Evolutionary conservation across 2,113 vertebrate species (phyloP).

Genomic region (Todiramphus saurophagus): DNA sequence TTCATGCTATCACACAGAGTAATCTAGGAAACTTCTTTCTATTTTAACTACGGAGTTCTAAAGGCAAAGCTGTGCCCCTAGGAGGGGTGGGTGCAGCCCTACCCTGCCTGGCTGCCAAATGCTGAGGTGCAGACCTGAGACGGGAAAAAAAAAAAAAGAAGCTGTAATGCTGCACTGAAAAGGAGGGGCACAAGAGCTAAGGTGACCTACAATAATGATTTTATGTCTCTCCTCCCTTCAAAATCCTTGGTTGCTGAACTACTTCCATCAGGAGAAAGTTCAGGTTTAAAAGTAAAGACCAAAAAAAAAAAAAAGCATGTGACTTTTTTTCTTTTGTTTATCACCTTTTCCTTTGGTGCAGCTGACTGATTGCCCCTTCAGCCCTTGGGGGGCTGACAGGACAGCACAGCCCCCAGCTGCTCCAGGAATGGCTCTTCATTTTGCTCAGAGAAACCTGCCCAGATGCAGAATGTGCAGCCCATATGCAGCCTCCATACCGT

Average conservation of each 20-base stretch:
- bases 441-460: not conserved
- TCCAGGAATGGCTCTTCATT: not conserved
- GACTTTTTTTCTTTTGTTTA: not conserved
- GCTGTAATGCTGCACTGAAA: not conserved
- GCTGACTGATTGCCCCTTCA: slow-evolving; percentile 6
- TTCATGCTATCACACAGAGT: not conserved
- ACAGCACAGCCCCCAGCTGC: not conserved
- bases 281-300: not conserved
- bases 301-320: not conserved
- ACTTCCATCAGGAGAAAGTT: not conserved
- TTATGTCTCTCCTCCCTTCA: not conserved
- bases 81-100: not conserved
- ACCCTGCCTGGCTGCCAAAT: not conserved
- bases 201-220: not conserved
- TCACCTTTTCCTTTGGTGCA: not conserved
- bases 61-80: not conserved
- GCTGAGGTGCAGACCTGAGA: not conserved
- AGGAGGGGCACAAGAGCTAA: not conserved
- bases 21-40: slow-evolving; percentile 4
- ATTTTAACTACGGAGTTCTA: not conserved
- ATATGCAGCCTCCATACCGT: rapidly evolving
- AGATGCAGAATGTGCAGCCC: not conserved
- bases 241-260: not conserved
- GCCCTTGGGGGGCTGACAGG: not conserved
- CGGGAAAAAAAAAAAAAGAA: not conserved